phyloP scores from a whole-genome alignment of 2,888 invertebrate species.

The Oligia latruncula region DNA sequence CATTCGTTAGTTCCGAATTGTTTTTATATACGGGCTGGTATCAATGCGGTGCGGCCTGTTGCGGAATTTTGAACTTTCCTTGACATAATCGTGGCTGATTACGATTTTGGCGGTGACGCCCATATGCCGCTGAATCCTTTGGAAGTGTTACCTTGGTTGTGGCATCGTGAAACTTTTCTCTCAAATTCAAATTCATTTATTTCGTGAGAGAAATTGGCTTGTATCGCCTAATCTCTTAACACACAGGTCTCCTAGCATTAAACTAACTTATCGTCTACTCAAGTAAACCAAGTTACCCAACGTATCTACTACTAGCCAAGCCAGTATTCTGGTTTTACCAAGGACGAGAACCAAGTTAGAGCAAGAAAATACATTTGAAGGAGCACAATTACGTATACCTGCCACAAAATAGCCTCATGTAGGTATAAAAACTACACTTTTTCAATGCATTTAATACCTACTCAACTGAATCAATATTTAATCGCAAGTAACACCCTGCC shows the following conservation, averaged over 20 bases:
- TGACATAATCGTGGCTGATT: constrained; percentile 78
- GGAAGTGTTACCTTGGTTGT: constrained; percentile 27
- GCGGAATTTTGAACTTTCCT: constrained; percentile 72
- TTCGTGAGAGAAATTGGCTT: not conserved
- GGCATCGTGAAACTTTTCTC: constrained; percentile 20
- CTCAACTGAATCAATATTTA: not conserved
- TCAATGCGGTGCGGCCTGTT: constrained; percentile 68
- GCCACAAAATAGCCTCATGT: not conserved
- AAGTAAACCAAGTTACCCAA: not conserved
- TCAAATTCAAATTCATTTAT: not conserved
- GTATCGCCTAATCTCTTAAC: not conserved
- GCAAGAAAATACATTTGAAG: not conserved
- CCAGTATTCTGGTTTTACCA: not conserved
- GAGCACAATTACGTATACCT: not conserved
- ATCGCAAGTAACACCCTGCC: not conserved
- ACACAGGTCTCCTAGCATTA: not conserved
- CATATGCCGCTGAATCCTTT: constrained; percentile 49
- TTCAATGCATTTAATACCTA: not conserved
- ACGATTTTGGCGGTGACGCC: constrained; percentile 49
- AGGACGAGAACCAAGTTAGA: not conserved
- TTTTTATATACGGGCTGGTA: constrained; percentile 85
- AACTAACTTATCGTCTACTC: not conserved
- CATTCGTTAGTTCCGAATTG: constrained; percentile 69
- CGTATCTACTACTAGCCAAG: not conserved
- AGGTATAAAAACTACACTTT: not conserved